Evolutionary conservation across 2,888 invertebrate genomes (phyloP), one percentile per base, ranked within the genome.

Genomic region (Drosophila pseudotalamancana): DNA sequence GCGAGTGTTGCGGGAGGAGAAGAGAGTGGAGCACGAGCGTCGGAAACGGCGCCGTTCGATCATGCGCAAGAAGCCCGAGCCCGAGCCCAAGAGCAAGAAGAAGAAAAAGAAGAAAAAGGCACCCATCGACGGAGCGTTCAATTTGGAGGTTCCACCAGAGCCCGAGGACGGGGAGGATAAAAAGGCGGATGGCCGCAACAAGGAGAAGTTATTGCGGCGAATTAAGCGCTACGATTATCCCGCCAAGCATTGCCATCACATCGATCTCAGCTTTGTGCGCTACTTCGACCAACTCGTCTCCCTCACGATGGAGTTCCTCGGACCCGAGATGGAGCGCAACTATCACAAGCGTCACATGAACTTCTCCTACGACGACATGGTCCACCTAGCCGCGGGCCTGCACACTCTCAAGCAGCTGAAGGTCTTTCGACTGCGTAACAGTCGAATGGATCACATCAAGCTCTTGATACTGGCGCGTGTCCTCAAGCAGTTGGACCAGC

Each of bases 301-400:
- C 2, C 59, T 90, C 12, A 73, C 61, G 11, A 27, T 90, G 0
- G 89, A 90, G 57, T 90, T 90, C 37, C 76, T 80, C 11, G 89
- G 89, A 0, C 90, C 90, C 0, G 8, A 77, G 8, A 61, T 84
- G 60, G 49, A 65, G 0, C 66, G 73, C 0, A 29, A 84, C 9
- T 90, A 84, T 50, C 88, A 90, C 49, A 72, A 64, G 9, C 77
- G 88, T 0, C 88, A 86, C 23, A 35, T 79, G 45, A 83, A 86
- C 14, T 90, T 90, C 51, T 90, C 90, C 0, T 70, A 84, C 6
- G 40, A 76, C 3, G 90, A 90, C 43, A 79, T 89, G 16, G 23
- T 73, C 3, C 77, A 76, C 31, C 60, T 90, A 54, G 69, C 88
- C 4, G 66, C 45, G 3, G 90, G 89, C 0, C 23, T 90, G 16